Evolutionary conservation across 2,888 invertebrate species (phyloP).

Genomic region (Balanococcus diminutus): DNA sequence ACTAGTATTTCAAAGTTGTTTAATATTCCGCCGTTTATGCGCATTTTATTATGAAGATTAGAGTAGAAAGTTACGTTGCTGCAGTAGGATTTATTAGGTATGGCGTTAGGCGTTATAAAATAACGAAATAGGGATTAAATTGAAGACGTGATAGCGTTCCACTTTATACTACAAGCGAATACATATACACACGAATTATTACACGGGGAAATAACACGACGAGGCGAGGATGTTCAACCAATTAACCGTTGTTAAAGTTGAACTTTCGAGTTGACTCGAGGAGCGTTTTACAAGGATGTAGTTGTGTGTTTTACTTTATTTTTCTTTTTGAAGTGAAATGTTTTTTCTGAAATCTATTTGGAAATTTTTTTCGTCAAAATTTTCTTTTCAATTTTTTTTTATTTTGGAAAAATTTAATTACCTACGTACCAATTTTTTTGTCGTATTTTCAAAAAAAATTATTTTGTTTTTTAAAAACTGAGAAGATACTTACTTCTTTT

Average conservation of each 20-base stretch:
- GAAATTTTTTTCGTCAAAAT: too few species aligned
- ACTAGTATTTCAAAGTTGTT: slow-evolving; percentile 40
- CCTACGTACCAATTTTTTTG: too few species aligned
- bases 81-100: slow-evolving; percentile 34
- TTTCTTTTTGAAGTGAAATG: neutral
- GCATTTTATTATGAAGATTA: slow-evolving; percentile 44
- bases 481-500: too few species aligned
- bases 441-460: too few species aligned
- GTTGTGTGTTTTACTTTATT: neutral
- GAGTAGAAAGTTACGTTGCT: slow-evolving; percentile 36
- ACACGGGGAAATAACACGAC: neutral
- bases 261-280: slow-evolving; percentile 34
- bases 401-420: too few species aligned
- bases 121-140: slow-evolving; percentile 43
- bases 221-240: slow-evolving; percentile 3
- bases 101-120: slow-evolving; percentile 43
- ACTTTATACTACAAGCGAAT: neutral
- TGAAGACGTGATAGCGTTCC: slow-evolving; percentile 43
- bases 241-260: slow-evolving; percentile 39
- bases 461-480: too few species aligned
- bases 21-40: slow-evolving; percentile 33
- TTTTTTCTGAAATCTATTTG: too few species aligned
- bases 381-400: too few species aligned
- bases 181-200: slow-evolving; percentile 40
- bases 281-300: neutral